A percentile compares a stretch with the other conserved stretches of the same genome.
These are phyloP conservation scores for Gortyna flavago DNA, from an alignment of 2,888 invertebrate genomes.

Conservation along the genomic window DNA sequence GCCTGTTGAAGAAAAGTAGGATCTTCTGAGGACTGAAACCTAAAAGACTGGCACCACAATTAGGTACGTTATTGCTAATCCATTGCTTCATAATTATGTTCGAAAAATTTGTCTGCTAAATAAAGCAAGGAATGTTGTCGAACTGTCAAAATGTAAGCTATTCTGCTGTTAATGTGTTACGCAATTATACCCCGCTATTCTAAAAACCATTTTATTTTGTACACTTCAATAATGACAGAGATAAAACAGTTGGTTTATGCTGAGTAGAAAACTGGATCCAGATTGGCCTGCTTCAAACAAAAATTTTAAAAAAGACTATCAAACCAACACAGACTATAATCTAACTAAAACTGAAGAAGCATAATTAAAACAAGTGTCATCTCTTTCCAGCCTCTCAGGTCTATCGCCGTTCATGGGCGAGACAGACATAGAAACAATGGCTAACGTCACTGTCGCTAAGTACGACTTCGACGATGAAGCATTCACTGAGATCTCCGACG, in stretches of 20 bases:
- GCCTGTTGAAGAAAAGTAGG: neutral
- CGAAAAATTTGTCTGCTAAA: no score
- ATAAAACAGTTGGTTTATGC: neutral
- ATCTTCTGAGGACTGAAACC: neutral
- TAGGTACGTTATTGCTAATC: no score
- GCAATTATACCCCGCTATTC: no score
- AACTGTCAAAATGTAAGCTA: no score
- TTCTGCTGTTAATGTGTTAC: no score
- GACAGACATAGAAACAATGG: slow-evolving; percentile 99
- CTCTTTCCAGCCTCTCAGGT: slow-evolving; percentile 94
- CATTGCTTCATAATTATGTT: no score
- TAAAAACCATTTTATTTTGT: neutral
- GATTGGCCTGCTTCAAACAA: neutral
- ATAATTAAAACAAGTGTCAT: slow-evolving; percentile 13
- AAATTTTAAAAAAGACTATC: neutral
- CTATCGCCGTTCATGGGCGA: slow-evolving; percentile 99
- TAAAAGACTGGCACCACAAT: neutral
- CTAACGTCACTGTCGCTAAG: slow-evolving; percentile 99
- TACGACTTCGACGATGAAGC: slow-evolving; percentile 99
- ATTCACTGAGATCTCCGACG: slow-evolving; percentile 97
- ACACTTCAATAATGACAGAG: neutral
- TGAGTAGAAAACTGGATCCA: neutral
- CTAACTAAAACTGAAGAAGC: neutral
- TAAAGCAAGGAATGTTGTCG: no score
- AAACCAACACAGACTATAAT: neutral